Conservation (phyloP, 1,140 invertebrate species). For the Centruroides vittatus region DNA sequence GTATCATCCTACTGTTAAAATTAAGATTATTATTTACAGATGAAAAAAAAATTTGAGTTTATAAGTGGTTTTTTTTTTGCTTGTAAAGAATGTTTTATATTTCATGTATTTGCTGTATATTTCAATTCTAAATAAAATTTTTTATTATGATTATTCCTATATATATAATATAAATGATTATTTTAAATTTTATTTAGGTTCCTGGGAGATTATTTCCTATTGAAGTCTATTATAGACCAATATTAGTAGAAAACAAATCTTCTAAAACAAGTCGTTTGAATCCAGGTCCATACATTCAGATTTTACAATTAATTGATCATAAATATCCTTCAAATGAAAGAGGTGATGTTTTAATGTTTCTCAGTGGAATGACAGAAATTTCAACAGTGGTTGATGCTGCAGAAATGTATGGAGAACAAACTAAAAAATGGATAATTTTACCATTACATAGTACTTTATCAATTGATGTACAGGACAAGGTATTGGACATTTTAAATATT, state of each 20-base stretch:
- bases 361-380: conserved; percentile 93
- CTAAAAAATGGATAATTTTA: conserved; percentile 83
- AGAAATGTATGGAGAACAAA: conserved; percentile 63
- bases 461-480: conserved; percentile 90
- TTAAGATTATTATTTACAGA: too few species aligned
- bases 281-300: conserved; percentile 78
- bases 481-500: conserved; percentile 22
- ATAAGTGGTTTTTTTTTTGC: too few species aligned
- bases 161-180: too few species aligned
- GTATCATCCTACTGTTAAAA: too few species aligned
- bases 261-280: conserved; percentile 60
- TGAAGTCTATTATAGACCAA: conserved; percentile 68
- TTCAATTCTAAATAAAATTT: too few species aligned
- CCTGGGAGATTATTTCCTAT: conserved; percentile 90
- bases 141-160: too few species aligned
- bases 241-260: conserved; percentile 52
- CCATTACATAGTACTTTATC: conserved; percentile 86
- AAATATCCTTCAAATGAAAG: conserved; percentile 55
- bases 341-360: conserved; percentile 90
- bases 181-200: conserved; percentile 40
- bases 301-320: conserved; percentile 64
- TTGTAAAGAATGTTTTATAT: too few species aligned
- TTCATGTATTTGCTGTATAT: too few species aligned
- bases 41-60: too few species aligned
- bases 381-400: conserved; percentile 74